These are phyloP conservation scores for Nibea coibor DNA, from an alignment of 2,113 vertebrate genomes.

Conservation along the genomic window DNA sequence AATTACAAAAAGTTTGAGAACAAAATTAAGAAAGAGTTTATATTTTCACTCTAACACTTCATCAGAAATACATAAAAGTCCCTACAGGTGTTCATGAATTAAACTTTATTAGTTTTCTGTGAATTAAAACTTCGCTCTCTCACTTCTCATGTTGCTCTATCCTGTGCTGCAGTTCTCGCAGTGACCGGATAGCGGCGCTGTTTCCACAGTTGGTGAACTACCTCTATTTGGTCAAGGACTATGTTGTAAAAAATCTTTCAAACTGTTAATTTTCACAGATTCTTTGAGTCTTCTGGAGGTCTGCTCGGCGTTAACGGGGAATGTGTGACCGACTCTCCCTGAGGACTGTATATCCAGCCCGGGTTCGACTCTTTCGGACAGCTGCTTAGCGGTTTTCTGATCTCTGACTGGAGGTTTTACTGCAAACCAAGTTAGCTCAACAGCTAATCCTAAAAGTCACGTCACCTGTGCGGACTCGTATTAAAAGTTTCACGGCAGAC, in stretches of 20 bases:
- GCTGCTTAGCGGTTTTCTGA: conserved; percentile 55
- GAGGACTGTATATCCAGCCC: not conserved
- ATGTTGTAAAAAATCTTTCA: conserved; percentile 79
- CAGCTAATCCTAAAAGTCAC: conserved; percentile 72
- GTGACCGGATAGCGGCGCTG: conserved; percentile 65
- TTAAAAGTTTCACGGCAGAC: conserved; percentile 31
- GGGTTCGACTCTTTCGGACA: not conserved
- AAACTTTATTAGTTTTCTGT: not conserved
- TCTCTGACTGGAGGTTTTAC: conserved; percentile 57
- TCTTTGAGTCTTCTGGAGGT: not conserved
- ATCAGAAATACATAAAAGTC: no score
- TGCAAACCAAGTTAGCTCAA: conserved; percentile 69
- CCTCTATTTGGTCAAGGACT: conserved; percentile 77
- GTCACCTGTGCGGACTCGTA: conserved; percentile 48
- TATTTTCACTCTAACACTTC: no score
- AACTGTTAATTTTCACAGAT: conserved; percentile 48
- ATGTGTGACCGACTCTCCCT: not conserved
- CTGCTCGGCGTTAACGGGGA: not conserved
- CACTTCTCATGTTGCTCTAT: not conserved
- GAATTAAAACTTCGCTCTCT: not conserved
- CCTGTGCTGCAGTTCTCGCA: conserved; percentile 28
- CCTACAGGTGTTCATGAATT: not conserved
- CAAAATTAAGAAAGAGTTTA: no score
- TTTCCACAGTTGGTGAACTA: conserved; percentile 62
- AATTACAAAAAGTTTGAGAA: no score